Evolutionary conservation across 2,113 vertebrate genomes (phyloP).

Genomic region (Excalfactoria chinensis): DNA sequence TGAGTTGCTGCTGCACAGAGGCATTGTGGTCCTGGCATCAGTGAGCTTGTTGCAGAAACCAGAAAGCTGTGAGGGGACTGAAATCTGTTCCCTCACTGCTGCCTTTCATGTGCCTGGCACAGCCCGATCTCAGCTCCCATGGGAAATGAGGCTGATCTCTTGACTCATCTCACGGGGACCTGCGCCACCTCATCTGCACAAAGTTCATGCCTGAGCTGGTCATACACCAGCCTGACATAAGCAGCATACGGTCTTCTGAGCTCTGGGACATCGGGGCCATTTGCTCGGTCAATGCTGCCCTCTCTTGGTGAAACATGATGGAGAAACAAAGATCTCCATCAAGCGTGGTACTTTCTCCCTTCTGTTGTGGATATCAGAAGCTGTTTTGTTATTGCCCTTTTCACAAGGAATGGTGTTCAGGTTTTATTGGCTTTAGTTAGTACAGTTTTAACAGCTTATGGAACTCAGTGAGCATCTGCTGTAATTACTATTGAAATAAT

Average conservation of each 20-base stretch:
- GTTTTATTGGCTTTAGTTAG: not conserved
- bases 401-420: not conserved
- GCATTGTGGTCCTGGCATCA: not conserved
- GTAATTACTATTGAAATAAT: not conserved
- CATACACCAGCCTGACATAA: fast-evolving
- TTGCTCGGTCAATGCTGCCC: constrained; percentile 31
- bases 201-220: not conserved
- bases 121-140: fast-evolving
- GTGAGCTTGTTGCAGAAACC: not conserved
- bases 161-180: not conserved
- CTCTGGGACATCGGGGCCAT: not conserved
- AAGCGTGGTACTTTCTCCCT: not conserved
- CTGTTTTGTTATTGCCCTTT: not conserved
- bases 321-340: not conserved
- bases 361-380: not conserved
- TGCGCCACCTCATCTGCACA: not conserved
- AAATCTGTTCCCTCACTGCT: fast-evolving
- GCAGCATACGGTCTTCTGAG: fast-evolving
- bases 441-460: not conserved
- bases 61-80: not conserved
- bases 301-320: constrained; percentile 25
- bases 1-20: not conserved
- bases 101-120: not conserved
- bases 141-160: not conserved
- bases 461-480: not conserved